Evolutionary conservation across 2,113 vertebrate species (phyloP), one percentile per base, ranked within the genome.

Genomic region (Phyllostomus discolor): DNA sequence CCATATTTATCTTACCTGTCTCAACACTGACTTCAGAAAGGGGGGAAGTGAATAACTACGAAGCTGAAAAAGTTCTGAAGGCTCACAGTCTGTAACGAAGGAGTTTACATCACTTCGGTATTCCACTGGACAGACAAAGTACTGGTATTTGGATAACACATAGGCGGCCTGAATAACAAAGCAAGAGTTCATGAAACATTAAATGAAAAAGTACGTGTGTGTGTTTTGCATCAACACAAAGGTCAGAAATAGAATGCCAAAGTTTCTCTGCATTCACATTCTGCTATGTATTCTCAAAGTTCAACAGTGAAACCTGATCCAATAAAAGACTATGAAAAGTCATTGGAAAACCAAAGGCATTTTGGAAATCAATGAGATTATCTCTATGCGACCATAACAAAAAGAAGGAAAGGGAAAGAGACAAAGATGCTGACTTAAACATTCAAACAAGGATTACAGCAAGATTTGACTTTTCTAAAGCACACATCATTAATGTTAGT

Each of bases 71-170:
- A 99, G 98, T 15, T 99, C 99, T 0, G 99, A 99, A 3, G 99
- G 99, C 94, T 99, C 99, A 92, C 99, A 99, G 10, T 99, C 99
- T 0, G 99, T 99, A 0, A 99, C 98, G 69, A 99, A 99, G 67
- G 99, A 98, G 96, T 99, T 99, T 9, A 98, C 99, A 91, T 99
- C 99, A 0, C 99, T 99, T 97, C 99, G 99, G 92, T 99, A 99
- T 87, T 99, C 99, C 97, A 99, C 99, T 0, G 99, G 99, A 97
- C 99, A 99, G 88, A 99, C 99, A 86, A 99, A 99, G 98, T 99
- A 99, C 97, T 99, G 99, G 98, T 99, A 98, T 91, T 99, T 99
- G 86, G 99, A 98, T 88, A 99, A 98, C 72, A 99, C 96, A 95
- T 99, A 99, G 78, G 99, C 99, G 97, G 99, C 99, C 99, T 99